Percentiles rank a stretch among this genome's conserved stretches.
Conservation (phyloP, 1,140 invertebrate genomes). For the Steinernema feltiae region DNA sequence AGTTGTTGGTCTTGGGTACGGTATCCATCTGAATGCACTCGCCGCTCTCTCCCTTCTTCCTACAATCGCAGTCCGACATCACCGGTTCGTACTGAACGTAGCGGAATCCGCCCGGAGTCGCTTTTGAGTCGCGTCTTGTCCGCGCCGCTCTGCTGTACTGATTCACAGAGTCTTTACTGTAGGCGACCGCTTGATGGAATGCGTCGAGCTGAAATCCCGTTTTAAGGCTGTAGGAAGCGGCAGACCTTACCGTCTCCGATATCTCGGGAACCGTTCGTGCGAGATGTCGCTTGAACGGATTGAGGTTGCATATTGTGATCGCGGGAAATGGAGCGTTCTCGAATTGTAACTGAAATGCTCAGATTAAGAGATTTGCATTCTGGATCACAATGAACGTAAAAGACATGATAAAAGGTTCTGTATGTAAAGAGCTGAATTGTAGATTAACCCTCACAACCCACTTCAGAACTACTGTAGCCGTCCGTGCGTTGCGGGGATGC, state of each 20-base stretch:
- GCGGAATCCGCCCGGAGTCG: conserved; percentile 46
- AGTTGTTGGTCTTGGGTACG: conserved; percentile 40
- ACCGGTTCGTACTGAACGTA: conserved; percentile 55
- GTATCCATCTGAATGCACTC: conserved; percentile 50
- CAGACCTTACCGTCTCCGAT: conserved; percentile 41
- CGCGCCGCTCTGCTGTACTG: conserved; percentile 13
- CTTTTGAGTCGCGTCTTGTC: conserved; percentile 12
- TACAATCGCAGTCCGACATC: conserved; percentile 50
- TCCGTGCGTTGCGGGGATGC: no score
- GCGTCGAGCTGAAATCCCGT: conserved; percentile 43
- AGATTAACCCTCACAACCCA: no score
- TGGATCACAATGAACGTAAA: no score
- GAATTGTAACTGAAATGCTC: conserved; percentile 51
- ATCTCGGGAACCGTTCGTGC: conserved; percentile 54
- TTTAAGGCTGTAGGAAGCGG: not conserved
- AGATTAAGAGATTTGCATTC: not conserved
- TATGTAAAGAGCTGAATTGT: no score
- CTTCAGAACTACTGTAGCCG: no score
- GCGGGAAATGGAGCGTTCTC: conserved; percentile 52
- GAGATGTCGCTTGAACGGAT: conserved; percentile 53
- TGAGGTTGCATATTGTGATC: conserved; percentile 52
- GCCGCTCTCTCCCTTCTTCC: conserved; percentile 12
- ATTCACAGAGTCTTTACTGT: conserved; percentile 25
- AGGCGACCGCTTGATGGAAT: conserved; percentile 54
- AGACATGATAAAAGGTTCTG: no score